Evolutionary conservation across 30 jellyfish, hydroid and myxozoan species (phyloP), one percentile per base, ranked within the genome.

Genomic region (Haliclystus octoradiatus): DNA sequence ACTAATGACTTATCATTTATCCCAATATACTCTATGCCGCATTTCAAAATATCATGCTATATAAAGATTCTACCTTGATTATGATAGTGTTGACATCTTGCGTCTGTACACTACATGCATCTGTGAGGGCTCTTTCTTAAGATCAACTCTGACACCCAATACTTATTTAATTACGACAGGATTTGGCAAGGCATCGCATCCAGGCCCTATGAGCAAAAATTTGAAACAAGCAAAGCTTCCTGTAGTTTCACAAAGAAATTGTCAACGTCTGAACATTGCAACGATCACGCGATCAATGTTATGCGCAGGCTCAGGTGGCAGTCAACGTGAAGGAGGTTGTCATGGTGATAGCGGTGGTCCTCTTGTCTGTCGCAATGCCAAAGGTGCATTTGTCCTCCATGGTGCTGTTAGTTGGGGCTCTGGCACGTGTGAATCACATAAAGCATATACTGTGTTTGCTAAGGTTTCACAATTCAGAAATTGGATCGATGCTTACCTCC

Each of bases 351-450:
- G 82, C 15, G 95, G 95, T 62, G 88, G 93, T 2, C 92, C 92
- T 33, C 52, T 84, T 26, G 95, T 77, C 26, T 84, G 92, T 72
- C 68, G 71, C 26, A 74, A 83, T 33, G 62, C 76, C 2, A 26
- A 49, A 35, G 90, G 84, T 15, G 34, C 79, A 33, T 82, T 80
- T 79, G 84, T 32, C 14, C 82, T 82, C 30, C 94, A 82, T 31
- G 91, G 94, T 5, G 92, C 81, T 3, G 94, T 82, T 12, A 82
- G 94, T 71, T 82, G 94, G 94, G 94, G 94, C 67, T 67, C 91
- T 26, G 75, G 78, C 31, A 65, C 57, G 29, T 82, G 94, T 52
- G 76, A 66, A 61, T 75, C 94, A n/a, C 64, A 53, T 0, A 28
- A 57, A 5, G 79, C 85, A 29, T 82, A 74, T 70, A 49, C 85